These are phyloP conservation scores for Pheosia gnoma DNA, from an alignment of 2,888 invertebrate genomes.

Conservation along the genomic window DNA sequence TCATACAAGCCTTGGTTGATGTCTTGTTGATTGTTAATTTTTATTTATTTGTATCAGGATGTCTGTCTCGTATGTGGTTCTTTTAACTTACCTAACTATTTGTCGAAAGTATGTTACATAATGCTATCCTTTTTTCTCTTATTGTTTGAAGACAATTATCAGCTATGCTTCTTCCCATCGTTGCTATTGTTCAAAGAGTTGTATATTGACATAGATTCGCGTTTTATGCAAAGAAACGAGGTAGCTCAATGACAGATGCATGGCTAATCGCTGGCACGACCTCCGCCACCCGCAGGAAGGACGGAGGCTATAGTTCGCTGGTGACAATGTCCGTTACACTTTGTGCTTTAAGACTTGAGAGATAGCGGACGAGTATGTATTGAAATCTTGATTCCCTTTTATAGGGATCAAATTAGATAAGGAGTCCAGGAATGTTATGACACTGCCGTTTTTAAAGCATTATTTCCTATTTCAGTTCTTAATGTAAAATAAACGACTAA, in stretches of 20 bases:
- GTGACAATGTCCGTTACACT: slow-evolving; percentile 37
- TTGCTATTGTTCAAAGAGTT: slow-evolving; percentile 6
- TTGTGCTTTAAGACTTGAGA: neutral
- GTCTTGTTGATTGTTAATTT: no score
- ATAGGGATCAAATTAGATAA: no score
- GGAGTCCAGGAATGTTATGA: no score
- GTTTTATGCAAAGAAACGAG: slow-evolving; percentile 22
- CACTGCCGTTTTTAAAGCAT: no score
- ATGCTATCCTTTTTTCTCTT: neutral
- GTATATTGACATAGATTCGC: slow-evolving; percentile 4
- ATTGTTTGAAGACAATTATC: neutral
- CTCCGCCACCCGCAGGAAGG: slow-evolving; percentile 40
- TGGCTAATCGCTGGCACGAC: slow-evolving; percentile 31
- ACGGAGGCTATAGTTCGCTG: slow-evolving; percentile 23
- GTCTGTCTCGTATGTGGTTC: no score
- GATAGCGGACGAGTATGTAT: slow-evolving; percentile 1
- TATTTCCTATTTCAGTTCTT: no score
- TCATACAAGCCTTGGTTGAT: no score
- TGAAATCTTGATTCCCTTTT: no score
- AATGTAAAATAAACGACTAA: no score
- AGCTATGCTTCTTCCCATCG: neutral
- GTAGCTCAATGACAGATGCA: slow-evolving; percentile 23
- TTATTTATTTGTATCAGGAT: no score
- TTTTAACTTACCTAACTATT: no score
- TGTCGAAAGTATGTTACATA: neutral